Base-by-base conservation (phyloP, 2,888 invertebrate genomes). In the Synanthedon formicaeformis region DNA sequence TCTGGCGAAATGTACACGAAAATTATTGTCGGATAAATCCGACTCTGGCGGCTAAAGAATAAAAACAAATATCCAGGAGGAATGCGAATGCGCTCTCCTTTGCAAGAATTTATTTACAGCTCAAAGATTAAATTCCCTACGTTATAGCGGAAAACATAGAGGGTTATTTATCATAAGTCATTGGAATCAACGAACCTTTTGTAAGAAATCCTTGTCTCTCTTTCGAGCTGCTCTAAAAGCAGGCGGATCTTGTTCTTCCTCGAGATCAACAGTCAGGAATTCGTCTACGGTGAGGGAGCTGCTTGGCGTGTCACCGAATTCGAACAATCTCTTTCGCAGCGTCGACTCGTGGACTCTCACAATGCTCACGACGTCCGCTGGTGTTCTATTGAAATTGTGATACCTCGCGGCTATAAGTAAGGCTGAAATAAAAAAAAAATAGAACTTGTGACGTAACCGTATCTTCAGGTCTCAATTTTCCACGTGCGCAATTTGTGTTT, bases 231-330 rank as follows among this genome's bases (percentile, higher is more conserved):
- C 94, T 75, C 96, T 96, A 73, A 97, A 99, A 1, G 96, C 95
- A 0, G 98, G 98, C 8, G 98, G 97, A 50, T 98, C 98, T 75
- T 96, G 96, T 69, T 97, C 97, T 63, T 97, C 96, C 73, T 98
- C 98, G 61, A 99, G 84, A 74, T 99, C 98, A 0, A 99, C 96
- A 0, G 94, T 94, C 92, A 97, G 95, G 74, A 99, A 99, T 85
- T 99, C 98, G 63, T 99, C 98, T 27, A 98, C 87, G 0, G 99
- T 98, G 52, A 99, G 85, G 8, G 94, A 93, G 69, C 98, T 96
- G 11, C 98, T 97, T 0, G 99, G 97, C 0, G 99, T 99, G 64
- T 97, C 96, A 0, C 97, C 96, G 77, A 99, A 99, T 84, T 99
- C 99, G 34, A 94, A 90, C 45, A 99, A 88, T 55, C 95, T 91